Conservation (phyloP, 2,797 vertebrate genomes). For the Aulostomus chinensis region DNA sequence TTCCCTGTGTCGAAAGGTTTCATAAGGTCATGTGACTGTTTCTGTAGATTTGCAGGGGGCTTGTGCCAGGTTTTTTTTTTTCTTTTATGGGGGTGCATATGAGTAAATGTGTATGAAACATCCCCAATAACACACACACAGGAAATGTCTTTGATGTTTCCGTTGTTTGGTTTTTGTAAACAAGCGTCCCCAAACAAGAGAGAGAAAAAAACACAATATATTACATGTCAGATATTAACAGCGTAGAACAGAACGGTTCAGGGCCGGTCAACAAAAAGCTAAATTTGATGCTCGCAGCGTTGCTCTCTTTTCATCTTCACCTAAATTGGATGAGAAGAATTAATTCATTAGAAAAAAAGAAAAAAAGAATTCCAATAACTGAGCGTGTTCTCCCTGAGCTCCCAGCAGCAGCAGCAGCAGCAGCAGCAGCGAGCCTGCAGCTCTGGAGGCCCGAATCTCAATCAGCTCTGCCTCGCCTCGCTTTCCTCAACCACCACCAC, state of each 20-base stretch:
- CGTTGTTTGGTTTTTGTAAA: conserved; percentile 43
- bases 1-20: neutral
- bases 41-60: neutral
- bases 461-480: conserved; percentile 76
- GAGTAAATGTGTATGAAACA: conserved; percentile 39
- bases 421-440: conserved; percentile 66
- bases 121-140: conserved; percentile 20
- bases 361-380: conserved; percentile 70
- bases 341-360: conserved; percentile 74
- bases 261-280: conserved; percentile 68
- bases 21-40: conserved; percentile 1
- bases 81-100: conserved; percentile 30
- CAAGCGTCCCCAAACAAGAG: conserved; percentile 28
- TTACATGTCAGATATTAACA: conserved; percentile 59
- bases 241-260: conserved; percentile 41
- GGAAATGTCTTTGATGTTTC: conserved; percentile 39
- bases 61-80: too few species aligned
- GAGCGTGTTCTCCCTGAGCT: conserved; percentile 70
- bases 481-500: conserved; percentile 15
- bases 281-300: conserved; percentile 64
- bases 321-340: conserved; percentile 79
- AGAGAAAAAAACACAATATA: conserved; percentile 31
- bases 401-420: conserved; percentile 64
- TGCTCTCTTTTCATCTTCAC: conserved; percentile 73
- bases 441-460: conserved; percentile 79